phyloP scores from a whole-genome alignment of 2,797 vertebrate genomes.

The Pseudochirops corinnae region DNA sequence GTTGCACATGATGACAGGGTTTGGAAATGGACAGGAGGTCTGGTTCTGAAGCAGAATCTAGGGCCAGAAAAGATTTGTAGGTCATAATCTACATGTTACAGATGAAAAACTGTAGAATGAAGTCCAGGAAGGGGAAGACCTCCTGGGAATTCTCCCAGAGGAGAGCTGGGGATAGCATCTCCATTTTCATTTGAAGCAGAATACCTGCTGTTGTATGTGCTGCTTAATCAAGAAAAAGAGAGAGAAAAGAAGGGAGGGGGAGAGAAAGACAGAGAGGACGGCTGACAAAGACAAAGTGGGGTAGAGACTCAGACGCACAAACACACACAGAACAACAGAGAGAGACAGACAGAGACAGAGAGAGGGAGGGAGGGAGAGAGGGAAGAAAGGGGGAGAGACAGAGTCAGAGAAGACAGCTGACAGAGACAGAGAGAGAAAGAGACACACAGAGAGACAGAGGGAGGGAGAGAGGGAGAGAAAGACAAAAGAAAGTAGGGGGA shows the following conservation, averaged over 20 bases:
- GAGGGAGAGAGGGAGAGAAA: too few relatives aligned
- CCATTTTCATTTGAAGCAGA: not conserved
- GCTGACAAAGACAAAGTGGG: not conserved
- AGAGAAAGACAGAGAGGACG: not conserved
- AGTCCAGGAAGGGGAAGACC: too few relatives aligned
- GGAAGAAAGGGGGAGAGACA: too few relatives aligned
- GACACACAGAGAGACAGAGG: too few relatives aligned
- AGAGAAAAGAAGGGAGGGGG: not conserved
- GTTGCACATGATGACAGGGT: not conserved
- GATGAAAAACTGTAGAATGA: not conserved
- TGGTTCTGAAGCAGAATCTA: not conserved
- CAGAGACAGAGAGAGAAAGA: too few relatives aligned
- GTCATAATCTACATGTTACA: not conserved
- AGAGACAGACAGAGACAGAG: not conserved
- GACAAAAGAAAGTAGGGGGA: too few relatives aligned
- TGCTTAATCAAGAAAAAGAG: not conserved
- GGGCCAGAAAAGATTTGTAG: not conserved
- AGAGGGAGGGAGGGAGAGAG: not conserved
- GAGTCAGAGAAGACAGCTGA: too few relatives aligned
- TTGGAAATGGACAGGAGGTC: not conserved
- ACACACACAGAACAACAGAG: not conserved
- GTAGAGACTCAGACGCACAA: not conserved
- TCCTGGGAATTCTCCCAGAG: not conserved
- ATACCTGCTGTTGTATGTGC: not conserved
- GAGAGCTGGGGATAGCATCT: not conserved